Evolutionary conservation across 2,113 vertebrate genomes (phyloP).

Genomic region (Ranitomeya imitator): DNA sequence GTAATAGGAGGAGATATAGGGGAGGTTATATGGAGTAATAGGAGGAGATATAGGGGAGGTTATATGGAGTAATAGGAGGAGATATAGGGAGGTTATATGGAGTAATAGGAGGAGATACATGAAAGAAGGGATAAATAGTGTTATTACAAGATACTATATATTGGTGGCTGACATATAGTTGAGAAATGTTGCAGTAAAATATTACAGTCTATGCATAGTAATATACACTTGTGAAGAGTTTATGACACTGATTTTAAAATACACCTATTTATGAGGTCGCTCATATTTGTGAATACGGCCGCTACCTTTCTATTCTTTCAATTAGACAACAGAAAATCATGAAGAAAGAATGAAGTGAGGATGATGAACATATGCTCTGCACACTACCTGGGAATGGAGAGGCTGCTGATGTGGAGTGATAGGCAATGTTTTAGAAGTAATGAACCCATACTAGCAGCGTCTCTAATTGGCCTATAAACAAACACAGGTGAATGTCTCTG

Average conservation of each 20-base stretch:
- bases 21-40: too few species aligned
- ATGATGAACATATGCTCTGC: background rate
- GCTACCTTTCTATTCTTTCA: too few species aligned
- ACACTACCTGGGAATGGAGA: background rate
- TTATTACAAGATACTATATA: background rate
- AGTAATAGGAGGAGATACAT: too few species aligned
- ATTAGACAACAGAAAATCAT: background rate
- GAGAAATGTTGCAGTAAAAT: too few species aligned
- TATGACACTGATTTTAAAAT: too few species aligned
- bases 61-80: constrained; percentile 1
- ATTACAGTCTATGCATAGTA: too few species aligned
- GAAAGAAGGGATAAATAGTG: background rate
- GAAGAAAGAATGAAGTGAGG: background rate
- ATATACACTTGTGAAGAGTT: too few species aligned
- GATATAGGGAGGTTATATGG: too few species aligned
- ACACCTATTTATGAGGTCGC: too few species aligned
- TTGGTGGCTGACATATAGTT: background rate
- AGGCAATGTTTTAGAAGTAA: background rate
- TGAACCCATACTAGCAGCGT: background rate
- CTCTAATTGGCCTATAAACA: background rate
- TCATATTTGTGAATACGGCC: too few species aligned
- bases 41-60: background rate
- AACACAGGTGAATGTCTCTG: constrained; percentile 29
- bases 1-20: too few species aligned
- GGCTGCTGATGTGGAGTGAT: background rate